A percentile compares a stretch with the other conserved stretches of the same genome.
These are phyloP conservation scores for Mya arenaria DNA, from an alignment of 1,140 invertebrate species.

Conservation along the genomic window DNA sequence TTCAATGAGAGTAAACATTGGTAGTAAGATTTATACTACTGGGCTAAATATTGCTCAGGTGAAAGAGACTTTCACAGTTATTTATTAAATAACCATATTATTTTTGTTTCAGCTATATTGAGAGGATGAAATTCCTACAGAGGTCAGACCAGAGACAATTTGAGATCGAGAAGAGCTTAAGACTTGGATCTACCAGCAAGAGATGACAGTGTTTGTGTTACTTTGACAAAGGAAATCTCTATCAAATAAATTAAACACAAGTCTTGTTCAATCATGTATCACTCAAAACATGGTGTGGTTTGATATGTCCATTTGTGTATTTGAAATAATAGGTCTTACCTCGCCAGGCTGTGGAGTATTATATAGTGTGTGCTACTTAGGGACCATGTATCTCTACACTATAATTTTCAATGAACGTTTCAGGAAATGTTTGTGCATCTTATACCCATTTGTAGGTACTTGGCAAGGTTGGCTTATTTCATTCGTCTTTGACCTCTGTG, in stretches of 20 bases:
- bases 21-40: not conserved
- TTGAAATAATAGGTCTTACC: not conserved
- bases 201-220: conserved; percentile 66
- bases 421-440: too few species aligned
- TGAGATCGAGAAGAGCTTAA: conserved; percentile 88
- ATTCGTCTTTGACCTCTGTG: too few species aligned
- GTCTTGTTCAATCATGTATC: too few species aligned
- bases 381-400: too few species aligned
- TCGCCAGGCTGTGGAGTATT: not conserved
- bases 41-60: not conserved
- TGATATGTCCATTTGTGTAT: not conserved
- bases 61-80: not conserved
- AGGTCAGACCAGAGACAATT: conserved; percentile 93
- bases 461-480: too few species aligned
- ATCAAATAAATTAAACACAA: too few species aligned
- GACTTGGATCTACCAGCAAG: conserved; percentile 69
- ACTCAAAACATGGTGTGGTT: not conserved
- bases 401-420: too few species aligned
- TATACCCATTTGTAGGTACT: too few species aligned
- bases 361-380: not conserved
- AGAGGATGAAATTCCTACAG: conserved; percentile 93
- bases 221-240: too few species aligned
- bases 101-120: conserved; percentile 87
- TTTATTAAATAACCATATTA: not conserved
- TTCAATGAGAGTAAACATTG: not conserved